phyloP scores from a whole-genome alignment of 2,888 invertebrate species.

The Baccha elongata region DNA sequence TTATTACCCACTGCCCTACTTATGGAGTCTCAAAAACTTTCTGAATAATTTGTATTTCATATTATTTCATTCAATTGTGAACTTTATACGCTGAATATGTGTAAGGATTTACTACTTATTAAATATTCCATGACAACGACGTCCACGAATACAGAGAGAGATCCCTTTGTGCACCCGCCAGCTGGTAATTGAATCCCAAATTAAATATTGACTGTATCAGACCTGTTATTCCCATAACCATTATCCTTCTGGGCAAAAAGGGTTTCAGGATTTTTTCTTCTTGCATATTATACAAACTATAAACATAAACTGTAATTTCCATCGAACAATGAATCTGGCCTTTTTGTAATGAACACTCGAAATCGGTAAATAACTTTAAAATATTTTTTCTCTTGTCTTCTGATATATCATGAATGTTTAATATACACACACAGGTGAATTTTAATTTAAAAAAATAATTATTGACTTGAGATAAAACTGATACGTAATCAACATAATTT shows the following conservation, averaged over 20 bases:
- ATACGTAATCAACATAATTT: no score
- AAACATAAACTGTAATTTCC: slow-evolving; percentile 1
- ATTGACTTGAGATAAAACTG: no score
- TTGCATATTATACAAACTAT: not conserved
- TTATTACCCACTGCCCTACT: slow-evolving; percentile 5
- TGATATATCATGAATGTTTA: no score
- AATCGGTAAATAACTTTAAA: not conserved
- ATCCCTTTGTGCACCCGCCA: slow-evolving; percentile 25
- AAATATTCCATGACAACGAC: slow-evolving; percentile 25
- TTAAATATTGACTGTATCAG: slow-evolving; percentile 47
- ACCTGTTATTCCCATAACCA: slow-evolving; percentile 14
- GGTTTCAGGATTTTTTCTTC: not conserved
- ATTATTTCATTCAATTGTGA: slow-evolving; percentile 10
- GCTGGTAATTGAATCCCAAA: slow-evolving; percentile 52
- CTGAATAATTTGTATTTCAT: not conserved
- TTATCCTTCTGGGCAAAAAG: slow-evolving; percentile 5
- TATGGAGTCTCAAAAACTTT: slow-evolving; percentile 8
- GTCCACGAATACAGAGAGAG: slow-evolving; percentile 13
- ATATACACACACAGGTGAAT: not conserved
- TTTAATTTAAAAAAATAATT: no score
- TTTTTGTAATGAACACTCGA: not conserved
- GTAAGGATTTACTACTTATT: slow-evolving; percentile 34
- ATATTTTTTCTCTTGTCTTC: not conserved
- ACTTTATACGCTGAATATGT: slow-evolving; percentile 4
- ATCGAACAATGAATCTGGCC: not conserved